These are phyloP conservation scores for Zosterops hypoxanthus DNA, from an alignment of 2,113 vertebrate genomes.

Conservation along the genomic window DNA sequence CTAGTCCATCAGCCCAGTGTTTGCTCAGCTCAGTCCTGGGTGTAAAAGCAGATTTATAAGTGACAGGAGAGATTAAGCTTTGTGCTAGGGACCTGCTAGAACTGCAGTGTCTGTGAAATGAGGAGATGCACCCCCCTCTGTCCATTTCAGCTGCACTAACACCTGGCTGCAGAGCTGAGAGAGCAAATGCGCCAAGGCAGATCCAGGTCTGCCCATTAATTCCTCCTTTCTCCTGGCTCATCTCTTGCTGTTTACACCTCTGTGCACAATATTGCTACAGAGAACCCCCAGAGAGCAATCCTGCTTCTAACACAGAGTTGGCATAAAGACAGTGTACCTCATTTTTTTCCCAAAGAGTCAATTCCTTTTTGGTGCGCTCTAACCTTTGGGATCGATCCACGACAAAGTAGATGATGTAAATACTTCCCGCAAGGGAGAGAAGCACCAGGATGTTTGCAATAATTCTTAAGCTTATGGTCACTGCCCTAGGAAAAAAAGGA, in stretches of 20 bases:
- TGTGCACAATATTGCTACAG: background rate
- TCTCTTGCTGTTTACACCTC: background rate
- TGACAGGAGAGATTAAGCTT: background rate
- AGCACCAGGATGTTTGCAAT: conserved; percentile 94
- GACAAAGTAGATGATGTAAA: conserved; percentile 98
- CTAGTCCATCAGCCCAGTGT: background rate
- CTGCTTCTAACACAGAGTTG: background rate
- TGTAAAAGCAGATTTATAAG: background rate
- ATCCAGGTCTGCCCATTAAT: background rate
- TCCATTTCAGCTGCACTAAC: background rate
- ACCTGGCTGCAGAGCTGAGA: background rate
- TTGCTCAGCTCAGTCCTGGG: background rate
- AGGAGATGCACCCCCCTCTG: background rate
- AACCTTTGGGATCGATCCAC: conserved; percentile 95
- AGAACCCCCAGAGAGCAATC: background rate
- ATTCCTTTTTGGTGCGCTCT: conserved; percentile 86
- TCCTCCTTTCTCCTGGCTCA: background rate
- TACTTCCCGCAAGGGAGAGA: conserved; percentile 94
- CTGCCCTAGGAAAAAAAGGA: conserved; percentile 74
- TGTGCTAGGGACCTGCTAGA: background rate
- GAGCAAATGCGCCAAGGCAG: fast-evolving
- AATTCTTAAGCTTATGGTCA: conserved; percentile 91
- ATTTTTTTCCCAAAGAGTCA: conserved; percentile 98
- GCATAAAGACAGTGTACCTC: conserved; percentile 76
- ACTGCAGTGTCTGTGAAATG: background rate